Evolutionary conservation across 2,797 vertebrate genomes (phyloP).

Genomic region (Nannoperca obscura): DNA sequence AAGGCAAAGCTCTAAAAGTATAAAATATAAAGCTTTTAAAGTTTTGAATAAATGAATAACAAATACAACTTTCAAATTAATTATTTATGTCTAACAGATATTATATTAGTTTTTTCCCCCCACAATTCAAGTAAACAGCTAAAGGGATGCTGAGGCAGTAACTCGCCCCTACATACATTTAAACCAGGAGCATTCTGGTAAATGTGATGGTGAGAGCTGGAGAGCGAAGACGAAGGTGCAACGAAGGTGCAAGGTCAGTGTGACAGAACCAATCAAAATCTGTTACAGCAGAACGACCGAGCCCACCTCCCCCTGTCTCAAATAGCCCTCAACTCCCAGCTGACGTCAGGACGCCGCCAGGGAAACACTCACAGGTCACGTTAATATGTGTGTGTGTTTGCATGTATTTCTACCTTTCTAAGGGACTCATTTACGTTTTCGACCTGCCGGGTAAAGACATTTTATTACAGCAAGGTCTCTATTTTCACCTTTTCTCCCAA

Average conservation of each 20-base stretch:
- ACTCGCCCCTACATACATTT: neutral
- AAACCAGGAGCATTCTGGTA: neutral
- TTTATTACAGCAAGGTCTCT: neutral
- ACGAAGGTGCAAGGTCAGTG: slow-evolving; percentile 61
- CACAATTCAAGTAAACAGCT: neutral
- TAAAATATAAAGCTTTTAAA: neutral
- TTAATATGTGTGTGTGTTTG: neutral
- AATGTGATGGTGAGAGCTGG: neutral
- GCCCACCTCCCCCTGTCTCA: slow-evolving; percentile 46
- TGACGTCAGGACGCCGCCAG: slow-evolving; percentile 67
- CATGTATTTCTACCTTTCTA: neutral
- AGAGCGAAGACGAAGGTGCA: slow-evolving; percentile 46
- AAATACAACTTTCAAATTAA: neutral
- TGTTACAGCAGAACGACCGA: slow-evolving; percentile 61
- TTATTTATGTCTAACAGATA: neutral
- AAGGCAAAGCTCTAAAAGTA: neutral
- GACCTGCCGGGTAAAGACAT: neutral
- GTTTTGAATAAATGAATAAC: neutral
- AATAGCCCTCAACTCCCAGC: slow-evolving; percentile 34
- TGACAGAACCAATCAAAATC: slow-evolving; percentile 73
- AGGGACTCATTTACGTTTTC: neutral
- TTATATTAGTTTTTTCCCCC: neutral
- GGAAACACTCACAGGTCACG: slow-evolving; percentile 60
- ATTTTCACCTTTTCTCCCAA: neutral
- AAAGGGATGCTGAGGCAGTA: neutral